Percentiles rank a stretch among this genome's conserved stretches.
Evolutionary conservation across 2,797 vertebrate species (phyloP).

Genomic region (Pogonophryne albipinna): DNA sequence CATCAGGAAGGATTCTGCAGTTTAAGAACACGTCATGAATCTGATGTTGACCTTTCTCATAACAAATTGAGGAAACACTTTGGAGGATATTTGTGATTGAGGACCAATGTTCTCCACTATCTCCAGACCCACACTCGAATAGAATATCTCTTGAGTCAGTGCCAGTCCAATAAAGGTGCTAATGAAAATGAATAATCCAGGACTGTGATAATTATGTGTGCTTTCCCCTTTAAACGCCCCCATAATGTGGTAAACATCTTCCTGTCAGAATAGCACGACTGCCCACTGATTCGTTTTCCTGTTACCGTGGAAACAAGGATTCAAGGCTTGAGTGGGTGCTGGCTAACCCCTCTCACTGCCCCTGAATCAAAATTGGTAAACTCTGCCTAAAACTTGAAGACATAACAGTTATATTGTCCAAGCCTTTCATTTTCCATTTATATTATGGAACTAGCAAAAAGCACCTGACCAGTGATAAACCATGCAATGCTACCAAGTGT

Average conservation of each 20-base stretch:
- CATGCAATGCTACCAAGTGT: background rate
- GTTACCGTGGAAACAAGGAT: slow-evolving; percentile 74
- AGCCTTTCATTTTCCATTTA: background rate
- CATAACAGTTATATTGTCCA: slow-evolving; percentile 9
- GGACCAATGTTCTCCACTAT: slow-evolving; percentile 11
- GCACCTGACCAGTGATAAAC: background rate
- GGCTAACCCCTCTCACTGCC: background rate
- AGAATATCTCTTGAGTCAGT: slow-evolving; percentile 16
- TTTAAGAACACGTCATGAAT: no score
- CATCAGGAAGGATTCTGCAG: no score
- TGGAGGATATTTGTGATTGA: no score
- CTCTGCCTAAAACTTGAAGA: slow-evolving; percentile 17
- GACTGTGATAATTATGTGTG: slow-evolving; percentile 9
- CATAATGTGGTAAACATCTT: slow-evolving; percentile 52
- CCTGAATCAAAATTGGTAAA: slow-evolving; percentile 13
- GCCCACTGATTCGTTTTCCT: slow-evolving; percentile 45
- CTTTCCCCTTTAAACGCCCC: slow-evolving; percentile 13
- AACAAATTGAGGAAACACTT: no score
- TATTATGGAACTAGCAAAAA: background rate
- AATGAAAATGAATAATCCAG: slow-evolving; percentile 46
- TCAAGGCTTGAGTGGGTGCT: slow-evolving; percentile 40
- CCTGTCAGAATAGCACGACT: slow-evolving; percentile 42
- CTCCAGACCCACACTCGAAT: background rate
- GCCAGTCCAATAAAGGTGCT: slow-evolving; percentile 27
- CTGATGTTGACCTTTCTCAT: no score